Percentiles rank a stretch among this genome's conserved stretches.
phyloP scores from a whole-genome alignment of 2,888 invertebrate genomes.

The Panzeria rudis region DNA sequence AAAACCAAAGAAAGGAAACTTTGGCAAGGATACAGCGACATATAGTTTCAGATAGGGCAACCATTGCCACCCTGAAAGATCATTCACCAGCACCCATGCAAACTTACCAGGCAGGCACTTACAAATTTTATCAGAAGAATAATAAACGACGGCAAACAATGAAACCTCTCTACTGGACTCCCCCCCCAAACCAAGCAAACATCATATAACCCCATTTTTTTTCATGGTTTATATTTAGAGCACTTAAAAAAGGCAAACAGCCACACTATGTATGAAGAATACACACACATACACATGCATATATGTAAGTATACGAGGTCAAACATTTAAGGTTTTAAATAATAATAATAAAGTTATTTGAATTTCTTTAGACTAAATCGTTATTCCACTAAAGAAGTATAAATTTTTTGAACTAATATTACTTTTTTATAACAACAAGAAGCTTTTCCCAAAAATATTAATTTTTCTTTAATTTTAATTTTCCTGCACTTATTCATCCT shows the following conservation, averaged over 20 bases:
- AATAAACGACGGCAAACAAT: slow-evolving; percentile 56
- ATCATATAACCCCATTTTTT: slow-evolving; percentile 39
- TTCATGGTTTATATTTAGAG: slow-evolving; percentile 13
- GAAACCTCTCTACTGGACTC: neutral
- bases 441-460: no score
- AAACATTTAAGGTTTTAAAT: neutral
- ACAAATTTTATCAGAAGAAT: slow-evolving; percentile 49
- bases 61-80: slow-evolving; percentile 27
- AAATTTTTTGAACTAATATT: no score
- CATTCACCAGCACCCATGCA: slow-evolving; percentile 19
- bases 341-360: neutral
- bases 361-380: neutral
- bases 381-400: no score
- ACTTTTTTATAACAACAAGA: no score
- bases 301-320: slow-evolving; percentile 5
- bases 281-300: neutral
- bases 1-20: slow-evolving; percentile 48
- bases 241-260: slow-evolving; percentile 47
- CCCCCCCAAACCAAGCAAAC: neutral
- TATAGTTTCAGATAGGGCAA: neutral
- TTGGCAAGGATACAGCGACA: slow-evolving; percentile 40
- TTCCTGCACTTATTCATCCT: no score
- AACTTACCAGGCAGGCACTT: slow-evolving; percentile 29
- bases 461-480: no score
- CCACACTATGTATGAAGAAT: neutral